A percentile compares a stretch with the other conserved stretches of the same genome.
These are phyloP conservation scores for Sebastes melanostomus DNA, from an alignment of 2,797 vertebrate species.

Conservation along the genomic window DNA sequence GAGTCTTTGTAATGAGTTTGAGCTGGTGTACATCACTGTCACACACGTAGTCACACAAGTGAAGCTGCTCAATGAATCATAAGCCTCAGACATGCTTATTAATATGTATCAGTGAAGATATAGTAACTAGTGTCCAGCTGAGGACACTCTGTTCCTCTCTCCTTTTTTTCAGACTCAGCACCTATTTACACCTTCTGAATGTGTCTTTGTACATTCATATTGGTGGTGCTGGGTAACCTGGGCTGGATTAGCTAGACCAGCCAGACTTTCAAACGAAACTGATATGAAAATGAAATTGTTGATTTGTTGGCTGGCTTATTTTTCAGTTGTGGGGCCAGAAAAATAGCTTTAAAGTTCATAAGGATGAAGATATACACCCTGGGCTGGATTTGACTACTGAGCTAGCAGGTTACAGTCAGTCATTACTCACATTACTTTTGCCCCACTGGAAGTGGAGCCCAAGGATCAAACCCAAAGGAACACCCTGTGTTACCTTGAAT, in stretches of 20 bases:
- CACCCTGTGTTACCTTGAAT: too few relatives aligned
- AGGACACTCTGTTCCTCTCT: background rate
- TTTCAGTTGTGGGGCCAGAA: background rate
- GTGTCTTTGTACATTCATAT: background rate
- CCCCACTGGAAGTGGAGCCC: background rate
- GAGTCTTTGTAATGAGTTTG: background rate
- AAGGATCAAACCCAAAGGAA: too few relatives aligned
- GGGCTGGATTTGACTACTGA: background rate
- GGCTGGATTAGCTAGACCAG: background rate
- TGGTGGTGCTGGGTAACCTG: background rate
- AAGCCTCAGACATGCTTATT: slow-evolving; percentile 4
- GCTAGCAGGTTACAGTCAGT: background rate
- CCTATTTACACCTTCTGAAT: background rate
- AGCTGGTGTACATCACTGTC: slow-evolving; percentile 7
- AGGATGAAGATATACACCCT: background rate
- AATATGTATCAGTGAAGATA: slow-evolving; percentile 7
- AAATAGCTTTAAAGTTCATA: background rate
- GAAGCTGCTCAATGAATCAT: background rate
- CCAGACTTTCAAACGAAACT: background rate
- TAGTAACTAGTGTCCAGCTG: background rate
- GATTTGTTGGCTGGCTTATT: background rate
- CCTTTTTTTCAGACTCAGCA: background rate
- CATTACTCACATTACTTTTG: background rate
- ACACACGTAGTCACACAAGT: background rate
- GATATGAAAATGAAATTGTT: background rate